Evolutionary conservation across 1,140 invertebrate species (phyloP), one percentile per base, ranked within the genome.

Genomic region (Orchestia grillus): DNA sequence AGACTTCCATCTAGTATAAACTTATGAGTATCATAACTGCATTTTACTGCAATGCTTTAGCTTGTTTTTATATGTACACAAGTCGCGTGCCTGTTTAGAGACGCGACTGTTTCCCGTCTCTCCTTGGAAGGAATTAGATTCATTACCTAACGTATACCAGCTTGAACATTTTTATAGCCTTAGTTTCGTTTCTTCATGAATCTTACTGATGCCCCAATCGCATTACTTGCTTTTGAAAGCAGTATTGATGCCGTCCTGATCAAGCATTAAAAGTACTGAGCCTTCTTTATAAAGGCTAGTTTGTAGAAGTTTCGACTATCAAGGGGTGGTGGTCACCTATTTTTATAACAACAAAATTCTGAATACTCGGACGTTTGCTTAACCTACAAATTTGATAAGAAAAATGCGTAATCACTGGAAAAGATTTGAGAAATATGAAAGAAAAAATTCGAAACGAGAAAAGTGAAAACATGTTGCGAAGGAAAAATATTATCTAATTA

Each of bases 321-420:
- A 36, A 77, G 28, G 62, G 62, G 62, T 77, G 62, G 62, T 77
- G 62, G 62, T 77, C 62, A 77, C 62, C 62, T 77, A 77, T 77
- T 77, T 77, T 77, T 77, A 77, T 77, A 77, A 77, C 11, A 77
- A 77, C 62, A 77, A 77, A 77, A 77, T 77, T 77, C 62, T 77
- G 62, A 77, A 77, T 77, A 77, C 62, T 77, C 36, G 1, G 62
- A 3, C 36, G 62, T 77, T 77, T 77, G 62, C 62, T 36, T 77
- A 23, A 36, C 62, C 62, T 36, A 15, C 28, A 8, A 19, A 15
- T 77, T 77, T 36, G 62, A 77, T 23, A 28, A 77, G 11, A 23
- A 1, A 15, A 28, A 77, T n/a, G n/a, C n/a, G n/a, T n/a, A 53
- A 53, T 53, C 6, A 19, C 47, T 53, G 6, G 47, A 53, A 53